phyloP scores from a whole-genome alignment of 2,888 invertebrate species.

The Eupithecia vulgata region DNA sequence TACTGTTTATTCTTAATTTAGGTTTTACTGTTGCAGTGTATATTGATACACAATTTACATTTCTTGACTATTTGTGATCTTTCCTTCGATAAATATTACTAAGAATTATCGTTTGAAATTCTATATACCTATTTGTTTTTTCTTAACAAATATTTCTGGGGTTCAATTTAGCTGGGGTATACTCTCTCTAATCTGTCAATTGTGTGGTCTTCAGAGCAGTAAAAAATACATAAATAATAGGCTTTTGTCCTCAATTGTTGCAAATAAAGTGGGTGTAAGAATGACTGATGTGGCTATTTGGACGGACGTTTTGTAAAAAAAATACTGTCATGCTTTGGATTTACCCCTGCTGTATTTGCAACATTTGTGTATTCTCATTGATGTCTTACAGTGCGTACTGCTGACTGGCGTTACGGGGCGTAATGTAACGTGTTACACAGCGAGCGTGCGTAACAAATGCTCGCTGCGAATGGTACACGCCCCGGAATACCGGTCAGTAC shows the following conservation, averaged over 20 bases:
- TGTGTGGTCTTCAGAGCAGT: neutral
- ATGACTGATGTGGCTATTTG: neutral
- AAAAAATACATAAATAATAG: neutral
- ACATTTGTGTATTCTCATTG: neutral
- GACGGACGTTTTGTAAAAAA: neutral
- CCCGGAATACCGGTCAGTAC: no score
- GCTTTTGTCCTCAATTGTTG: neutral
- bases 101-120: neutral
- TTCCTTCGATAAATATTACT: neutral
- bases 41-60: neutral
- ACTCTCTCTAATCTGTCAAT: neutral
- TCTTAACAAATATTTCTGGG: neutral
- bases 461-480: no score
- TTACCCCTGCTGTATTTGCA: neutral
- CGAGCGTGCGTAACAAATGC: no score
- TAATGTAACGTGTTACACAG: no score
- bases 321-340: neutral
- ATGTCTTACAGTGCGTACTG: neutral
- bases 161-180: neutral
- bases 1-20: neutral
- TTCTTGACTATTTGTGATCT: neutral
- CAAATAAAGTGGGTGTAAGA: neutral
- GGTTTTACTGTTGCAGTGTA: neutral
- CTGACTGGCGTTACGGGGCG: no score
- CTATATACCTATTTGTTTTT: neutral